These are phyloP conservation scores for Chrysodeixis includens DNA, from an alignment of 2,888 invertebrate species.

Conservation along the genomic window DNA sequence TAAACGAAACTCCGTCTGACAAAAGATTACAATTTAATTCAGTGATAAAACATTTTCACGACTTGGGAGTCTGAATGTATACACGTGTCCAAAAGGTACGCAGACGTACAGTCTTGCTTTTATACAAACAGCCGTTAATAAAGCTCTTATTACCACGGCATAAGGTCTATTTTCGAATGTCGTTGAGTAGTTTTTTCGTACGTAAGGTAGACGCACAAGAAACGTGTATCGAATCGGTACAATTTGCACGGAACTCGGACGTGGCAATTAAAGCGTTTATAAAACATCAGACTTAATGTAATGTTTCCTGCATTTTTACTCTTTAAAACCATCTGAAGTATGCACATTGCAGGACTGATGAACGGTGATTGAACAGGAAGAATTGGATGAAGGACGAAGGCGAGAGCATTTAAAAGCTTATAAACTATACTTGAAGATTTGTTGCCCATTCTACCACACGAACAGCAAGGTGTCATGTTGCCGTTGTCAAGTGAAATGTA, in stretches of 20 bases:
- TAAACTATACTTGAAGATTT: too few species aligned
- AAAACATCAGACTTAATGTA: neutral
- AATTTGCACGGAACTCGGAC: slow-evolving; percentile 18
- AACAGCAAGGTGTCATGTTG: too few species aligned
- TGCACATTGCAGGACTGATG: neutral
- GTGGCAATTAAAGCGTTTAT: neutral
- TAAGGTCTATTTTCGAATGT: neutral
- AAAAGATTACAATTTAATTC: slow-evolving; percentile 79
- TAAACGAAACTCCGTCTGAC: slow-evolving; percentile 68
- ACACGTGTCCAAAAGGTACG: neutral
- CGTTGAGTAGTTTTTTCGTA: neutral
- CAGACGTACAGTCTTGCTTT: neutral
- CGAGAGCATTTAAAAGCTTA: too few species aligned
- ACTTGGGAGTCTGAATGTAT: slow-evolving; percentile 26
- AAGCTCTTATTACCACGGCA: neutral
- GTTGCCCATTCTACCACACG: too few species aligned
- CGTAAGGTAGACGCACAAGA: slow-evolving; percentile 10
- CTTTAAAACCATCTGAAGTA: neutral
- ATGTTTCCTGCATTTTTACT: neutral
- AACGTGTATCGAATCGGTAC: slow-evolving; percentile 18
- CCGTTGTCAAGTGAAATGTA: too few species aligned
- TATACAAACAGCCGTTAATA: neutral
- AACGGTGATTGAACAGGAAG: too few species aligned
- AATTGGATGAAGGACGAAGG: too few species aligned
- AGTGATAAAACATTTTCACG: slow-evolving; percentile 70